These are phyloP conservation scores for Adrianichthys oophorus DNA, from an alignment of 2,797 vertebrate species.

Conservation along the genomic window DNA sequence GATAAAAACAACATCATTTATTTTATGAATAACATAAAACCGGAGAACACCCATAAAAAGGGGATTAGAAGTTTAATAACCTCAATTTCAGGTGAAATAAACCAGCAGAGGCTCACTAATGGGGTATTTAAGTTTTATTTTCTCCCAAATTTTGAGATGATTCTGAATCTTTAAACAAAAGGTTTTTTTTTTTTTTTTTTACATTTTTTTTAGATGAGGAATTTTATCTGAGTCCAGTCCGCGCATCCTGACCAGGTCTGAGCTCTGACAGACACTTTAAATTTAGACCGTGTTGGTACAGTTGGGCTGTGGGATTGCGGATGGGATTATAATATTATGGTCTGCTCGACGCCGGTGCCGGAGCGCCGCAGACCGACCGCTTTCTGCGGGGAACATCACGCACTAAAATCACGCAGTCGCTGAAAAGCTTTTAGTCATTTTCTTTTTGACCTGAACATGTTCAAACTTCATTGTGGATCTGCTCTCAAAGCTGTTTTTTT, in stretches of 20 bases:
- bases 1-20: no score
- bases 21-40: no score
- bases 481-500: background rate
- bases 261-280: conserved; percentile 70
- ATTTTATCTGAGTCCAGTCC: no score
- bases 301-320: conserved; percentile 79
- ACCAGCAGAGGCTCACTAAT: no score
- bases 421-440: conserved; percentile 30
- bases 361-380: conserved; percentile 56
- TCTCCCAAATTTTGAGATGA: no score
- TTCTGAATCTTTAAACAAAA: no score
- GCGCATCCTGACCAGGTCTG: conserved; percentile 45
- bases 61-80: no score
- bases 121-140: no score
- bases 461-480: conserved; percentile 21
- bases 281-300: conserved; percentile 82
- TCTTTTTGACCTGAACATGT: conserved; percentile 23
- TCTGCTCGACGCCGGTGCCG: conserved; percentile 63
- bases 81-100: no score
- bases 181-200: no score
- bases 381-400: conserved; percentile 31
- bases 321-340: conserved; percentile 81
- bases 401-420: conserved; percentile 20
- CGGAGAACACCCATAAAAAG: no score
- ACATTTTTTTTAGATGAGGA: no score